phyloP scores from a whole-genome alignment of 2,113 vertebrate genomes.

The Craseonycteris thonglongyai region DNA sequence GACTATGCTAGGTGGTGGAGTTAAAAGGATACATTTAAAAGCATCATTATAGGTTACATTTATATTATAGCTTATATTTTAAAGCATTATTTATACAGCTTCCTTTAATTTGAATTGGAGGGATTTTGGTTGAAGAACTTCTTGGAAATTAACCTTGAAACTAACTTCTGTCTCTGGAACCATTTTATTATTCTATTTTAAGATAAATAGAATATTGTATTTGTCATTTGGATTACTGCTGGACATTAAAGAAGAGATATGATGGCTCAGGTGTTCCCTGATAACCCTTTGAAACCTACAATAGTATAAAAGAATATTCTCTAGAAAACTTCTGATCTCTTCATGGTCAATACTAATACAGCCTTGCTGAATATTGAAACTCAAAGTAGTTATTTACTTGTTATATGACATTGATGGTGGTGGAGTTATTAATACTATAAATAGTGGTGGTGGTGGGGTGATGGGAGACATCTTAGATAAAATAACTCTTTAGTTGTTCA shows the following conservation, averaged over 20 bases:
- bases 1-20: not conserved
- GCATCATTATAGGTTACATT: not conserved
- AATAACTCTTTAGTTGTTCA: not conserved
- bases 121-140: slow-evolving; percentile 16
- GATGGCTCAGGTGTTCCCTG: not conserved
- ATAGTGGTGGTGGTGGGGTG: not conserved
- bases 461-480: not conserved
- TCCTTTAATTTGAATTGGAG: slow-evolving; percentile 31
- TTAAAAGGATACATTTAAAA: slow-evolving; percentile 5
- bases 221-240: not conserved
- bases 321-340: not conserved
- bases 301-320: not conserved
- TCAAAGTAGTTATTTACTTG: not conserved
- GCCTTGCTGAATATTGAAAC: not conserved
- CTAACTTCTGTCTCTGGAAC: not conserved
- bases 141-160: not conserved
- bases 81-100: not conserved
- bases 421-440: too few relatives aligned
- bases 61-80: not conserved
- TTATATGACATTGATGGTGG: not conserved
- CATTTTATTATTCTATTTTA: slow-evolving; percentile 15
- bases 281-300: not conserved
- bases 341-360: not conserved
- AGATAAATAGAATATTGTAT: not conserved
- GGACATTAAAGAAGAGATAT: not conserved